Evolutionary conservation across 1,140 invertebrate species (phyloP), one percentile per base, ranked within the genome.

Genomic region (Penaeus vannamei): DNA sequence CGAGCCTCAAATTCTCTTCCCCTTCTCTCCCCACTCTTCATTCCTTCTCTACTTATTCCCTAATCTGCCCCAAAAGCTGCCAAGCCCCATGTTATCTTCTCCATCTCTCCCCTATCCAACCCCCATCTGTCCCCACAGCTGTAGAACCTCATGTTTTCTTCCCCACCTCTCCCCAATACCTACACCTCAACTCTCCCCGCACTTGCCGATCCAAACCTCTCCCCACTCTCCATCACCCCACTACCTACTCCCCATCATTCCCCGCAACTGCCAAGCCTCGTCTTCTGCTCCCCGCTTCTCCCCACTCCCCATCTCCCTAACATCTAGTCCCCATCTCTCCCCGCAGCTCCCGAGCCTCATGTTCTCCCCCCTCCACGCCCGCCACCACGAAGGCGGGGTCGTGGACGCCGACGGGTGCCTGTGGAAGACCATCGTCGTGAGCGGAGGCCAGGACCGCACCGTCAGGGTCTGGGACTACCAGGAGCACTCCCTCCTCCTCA

Each of bases 381-480:
- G 76, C n/a, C 86, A 86, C 83, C 89, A 88, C 76, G 81, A 85
- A 46, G 83, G 86, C 7, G 84, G 61, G 53, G 64, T 91, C 42
- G 76, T 91, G 64, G 86, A 86, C 29, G 88, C 88, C 32, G 91
- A 77, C 59, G 59, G 77, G 29, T 91, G 91, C 64, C 86, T 90
- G 20, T 91, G 91, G 91, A 91, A 91, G 77, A 82, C 89, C 23
- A 46, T 90, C 22, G 72, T 87, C 62, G 89, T 89, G 46, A 91
- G 89, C 4, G 80, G 23, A 5, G 91, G 76, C 8, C n/a, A 84
- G 53, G 91, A 91, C 84, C 85, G 88, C 46, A 90, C 89, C 2
- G 80, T 91, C 7, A 62, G 86, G 29, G 86, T 90, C n/a, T 91
- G 91, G 91, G 89, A 90, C 66, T 90, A 87, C 32, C 69, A 72